A percentile compares a stretch with the other conserved stretches of the same genome.
These are phyloP conservation scores for Neuroscelio doddi DNA, from an alignment of 2,888 invertebrate species.

Conservation along the genomic window DNA sequence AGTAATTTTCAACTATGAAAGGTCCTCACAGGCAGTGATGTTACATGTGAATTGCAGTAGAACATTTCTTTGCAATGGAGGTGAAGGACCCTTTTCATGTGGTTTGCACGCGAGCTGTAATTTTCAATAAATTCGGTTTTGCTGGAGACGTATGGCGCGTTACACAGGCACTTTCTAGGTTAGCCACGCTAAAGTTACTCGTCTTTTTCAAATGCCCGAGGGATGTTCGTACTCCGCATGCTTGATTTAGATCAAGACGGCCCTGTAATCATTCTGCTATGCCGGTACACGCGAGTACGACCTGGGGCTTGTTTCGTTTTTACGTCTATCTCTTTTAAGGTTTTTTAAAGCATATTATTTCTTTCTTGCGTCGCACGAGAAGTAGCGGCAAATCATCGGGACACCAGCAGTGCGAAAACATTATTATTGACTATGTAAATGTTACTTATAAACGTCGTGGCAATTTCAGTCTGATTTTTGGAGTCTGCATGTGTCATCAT, in stretches of 20 bases:
- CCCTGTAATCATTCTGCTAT: slow-evolving; percentile 62
- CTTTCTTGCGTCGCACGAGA: slow-evolving; percentile 37
- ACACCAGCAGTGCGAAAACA: slow-evolving; percentile 24
- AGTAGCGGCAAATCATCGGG: slow-evolving; percentile 28
- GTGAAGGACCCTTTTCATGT: slow-evolving; percentile 35
- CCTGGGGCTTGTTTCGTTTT: slow-evolving; percentile 49
- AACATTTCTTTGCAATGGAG: slow-evolving; percentile 23
- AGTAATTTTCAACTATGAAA: too few relatives aligned
- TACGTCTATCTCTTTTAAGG: slow-evolving; percentile 46
- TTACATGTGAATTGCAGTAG: slow-evolving; percentile 7
- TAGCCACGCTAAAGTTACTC: slow-evolving; percentile 8
- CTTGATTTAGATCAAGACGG: slow-evolving; percentile 64
- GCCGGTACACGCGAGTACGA: slow-evolving; percentile 63
- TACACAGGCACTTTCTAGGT: slow-evolving; percentile 29
- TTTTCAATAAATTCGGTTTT: slow-evolving; percentile 58
- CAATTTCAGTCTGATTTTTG: slow-evolving; percentile 36
- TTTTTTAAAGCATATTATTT: slow-evolving; percentile 42
- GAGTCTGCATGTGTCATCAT: slow-evolving; percentile 25
- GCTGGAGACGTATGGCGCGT: slow-evolving; percentile 30
- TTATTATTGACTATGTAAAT: slow-evolving; percentile 50
- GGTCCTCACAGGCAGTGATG: neutral
- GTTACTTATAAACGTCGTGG: slow-evolving; percentile 37
- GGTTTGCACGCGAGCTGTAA: slow-evolving; percentile 58
- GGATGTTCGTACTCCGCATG: slow-evolving; percentile 46
- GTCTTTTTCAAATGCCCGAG: slow-evolving; percentile 42